Conservation (phyloP, 2,888 invertebrate genomes). For the Agonopterix heracliana region DNA sequence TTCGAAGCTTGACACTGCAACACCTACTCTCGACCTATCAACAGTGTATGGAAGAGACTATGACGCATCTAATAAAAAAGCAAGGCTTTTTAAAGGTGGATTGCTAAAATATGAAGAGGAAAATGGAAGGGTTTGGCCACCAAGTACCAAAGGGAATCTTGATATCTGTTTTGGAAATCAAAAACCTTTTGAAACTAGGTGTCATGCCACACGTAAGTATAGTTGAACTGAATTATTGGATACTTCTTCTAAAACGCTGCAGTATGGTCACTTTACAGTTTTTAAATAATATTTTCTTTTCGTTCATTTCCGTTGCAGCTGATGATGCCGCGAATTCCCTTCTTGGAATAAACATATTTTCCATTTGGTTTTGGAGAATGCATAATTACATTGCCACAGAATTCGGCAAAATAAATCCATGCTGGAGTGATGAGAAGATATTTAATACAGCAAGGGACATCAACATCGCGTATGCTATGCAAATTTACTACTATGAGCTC, state of each 20-base stretch:
- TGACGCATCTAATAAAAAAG: conserved; percentile 6
- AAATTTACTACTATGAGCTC: conserved; percentile 34
- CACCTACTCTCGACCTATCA: conserved; percentile 28
- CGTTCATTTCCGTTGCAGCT: conserved; percentile 9
- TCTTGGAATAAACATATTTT: conserved; percentile 18
- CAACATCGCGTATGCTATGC: conserved; percentile 28
- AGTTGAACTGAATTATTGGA: too few relatives aligned
- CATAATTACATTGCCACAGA: conserved; percentile 34
- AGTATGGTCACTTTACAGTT: too few relatives aligned
- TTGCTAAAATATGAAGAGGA: conserved; percentile 24
- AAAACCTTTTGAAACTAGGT: too few relatives aligned
- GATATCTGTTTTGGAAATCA: too few relatives aligned
- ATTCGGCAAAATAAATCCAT: conserved; percentile 29
- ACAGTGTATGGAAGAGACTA: conserved; percentile 22
- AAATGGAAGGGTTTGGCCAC: conserved; percentile 28
- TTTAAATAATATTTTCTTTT: too few relatives aligned
- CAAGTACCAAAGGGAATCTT: conserved; percentile 1
- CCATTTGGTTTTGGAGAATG: conserved; percentile 34
- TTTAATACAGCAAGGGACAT: conserved; percentile 37
- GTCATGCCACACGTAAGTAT: too few relatives aligned
- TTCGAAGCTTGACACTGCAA: conserved; percentile 28
- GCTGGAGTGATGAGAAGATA: conserved; percentile 37
- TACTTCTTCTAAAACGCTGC: too few relatives aligned
- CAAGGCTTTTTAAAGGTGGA: conserved; percentile 23
- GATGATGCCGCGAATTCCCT: background rate